Conservation (phyloP, 2,888 invertebrate species). For the Drosophila mayaguana region DNA sequence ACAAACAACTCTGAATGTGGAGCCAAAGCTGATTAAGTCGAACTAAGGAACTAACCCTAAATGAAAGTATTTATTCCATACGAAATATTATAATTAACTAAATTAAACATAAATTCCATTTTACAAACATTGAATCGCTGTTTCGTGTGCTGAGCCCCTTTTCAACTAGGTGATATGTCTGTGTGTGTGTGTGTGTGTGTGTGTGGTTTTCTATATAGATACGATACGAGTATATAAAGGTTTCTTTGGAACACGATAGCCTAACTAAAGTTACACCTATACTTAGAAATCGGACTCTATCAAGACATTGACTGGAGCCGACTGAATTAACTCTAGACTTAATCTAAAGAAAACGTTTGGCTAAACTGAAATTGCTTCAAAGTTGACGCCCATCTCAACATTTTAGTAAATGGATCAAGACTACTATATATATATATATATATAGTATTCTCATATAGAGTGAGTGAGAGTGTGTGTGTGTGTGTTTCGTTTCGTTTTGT, state of each 20-base stretch:
- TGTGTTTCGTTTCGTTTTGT: constrained; percentile 15
- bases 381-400: constrained; percentile 8
- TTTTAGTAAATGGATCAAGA: neutral
- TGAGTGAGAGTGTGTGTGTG: neutral
- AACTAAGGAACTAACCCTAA: neutral
- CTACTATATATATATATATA: neutral
- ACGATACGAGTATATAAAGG: constrained; percentile 1
- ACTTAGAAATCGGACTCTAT: neutral
- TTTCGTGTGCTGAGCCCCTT: neutral
- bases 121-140: neutral
- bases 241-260: constrained; percentile 1
- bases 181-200: neutral
- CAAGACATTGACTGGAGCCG: neutral
- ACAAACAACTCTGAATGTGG: neutral
- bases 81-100: no score
- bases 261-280: neutral
- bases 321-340: neutral
- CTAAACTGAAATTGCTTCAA: neutral
- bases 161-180: constrained; percentile 4
- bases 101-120: neutral
- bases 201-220: neutral
- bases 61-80: neutral
- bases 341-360: constrained; percentile 3
- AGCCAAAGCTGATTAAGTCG: neutral
- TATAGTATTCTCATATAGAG: neutral